phyloP scores from a whole-genome alignment of 2,113 vertebrate genomes.

The chimpanzee (Pan troglodytes) region DNA sequence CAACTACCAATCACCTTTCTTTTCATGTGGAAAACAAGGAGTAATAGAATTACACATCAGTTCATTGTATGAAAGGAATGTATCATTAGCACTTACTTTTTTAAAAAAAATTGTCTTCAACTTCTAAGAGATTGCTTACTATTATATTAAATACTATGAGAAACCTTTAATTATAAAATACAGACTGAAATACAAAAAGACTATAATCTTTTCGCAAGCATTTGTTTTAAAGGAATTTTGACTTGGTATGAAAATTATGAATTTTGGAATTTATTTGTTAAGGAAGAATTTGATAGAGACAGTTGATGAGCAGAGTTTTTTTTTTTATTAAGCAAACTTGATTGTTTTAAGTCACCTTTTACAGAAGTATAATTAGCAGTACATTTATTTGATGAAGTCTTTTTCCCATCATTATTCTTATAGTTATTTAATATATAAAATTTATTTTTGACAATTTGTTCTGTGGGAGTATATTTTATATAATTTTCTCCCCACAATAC shows the following conservation, averaged over 20 bases:
- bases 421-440: slow-evolving; percentile 2
- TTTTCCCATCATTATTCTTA: slow-evolving; percentile 1
- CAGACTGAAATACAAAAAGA: background rate
- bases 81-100: background rate
- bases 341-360: background rate
- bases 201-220: background rate
- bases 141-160: background rate
- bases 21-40: background rate
- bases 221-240: background rate
- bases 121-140: background rate
- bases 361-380: background rate
- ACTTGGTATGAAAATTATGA: background rate
- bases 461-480: background rate
- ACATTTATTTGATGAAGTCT: background rate
- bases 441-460: slow-evolving; percentile 59
- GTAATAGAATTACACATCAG: background rate
- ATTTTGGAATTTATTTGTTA: background rate
- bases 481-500: background rate
- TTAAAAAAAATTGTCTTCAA: background rate
- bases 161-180: background rate
- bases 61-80: background rate
- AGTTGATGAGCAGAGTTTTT: background rate
- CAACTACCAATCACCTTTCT: background rate
- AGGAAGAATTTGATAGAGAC: background rate
- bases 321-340: background rate